A percentile compares a stretch with the other conserved stretches of the same genome.
Conservation (phyloP, 2,888 invertebrate genomes). For the Ashinkailepas kermadecensis region DNA sequence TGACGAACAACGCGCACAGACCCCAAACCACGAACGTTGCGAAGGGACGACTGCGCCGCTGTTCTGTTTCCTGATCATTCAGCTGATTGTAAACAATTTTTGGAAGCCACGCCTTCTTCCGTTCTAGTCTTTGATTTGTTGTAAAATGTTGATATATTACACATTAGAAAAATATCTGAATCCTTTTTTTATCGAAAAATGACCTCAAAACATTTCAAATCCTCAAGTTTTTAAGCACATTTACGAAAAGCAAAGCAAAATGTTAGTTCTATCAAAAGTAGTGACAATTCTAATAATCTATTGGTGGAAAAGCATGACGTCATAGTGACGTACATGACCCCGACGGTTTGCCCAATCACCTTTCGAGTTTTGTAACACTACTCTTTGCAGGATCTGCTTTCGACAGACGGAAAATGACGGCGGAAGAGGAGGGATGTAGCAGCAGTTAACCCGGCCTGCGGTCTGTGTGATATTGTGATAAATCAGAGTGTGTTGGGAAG, state of each 20-base stretch:
- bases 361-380: neutral
- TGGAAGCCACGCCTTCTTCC: neutral
- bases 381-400: neutral
- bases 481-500: neutral
- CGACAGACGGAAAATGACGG: constrained; percentile 17
- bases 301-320: constrained; percentile 6
- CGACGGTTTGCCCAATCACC: neutral
- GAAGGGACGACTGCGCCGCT: neutral
- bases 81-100: constrained; percentile 18
- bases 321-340: neutral
- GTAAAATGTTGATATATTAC: neutral
- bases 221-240: neutral
- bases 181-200: no score
- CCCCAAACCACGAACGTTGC: neutral
- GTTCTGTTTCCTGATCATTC: neutral
- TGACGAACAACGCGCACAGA: no score
- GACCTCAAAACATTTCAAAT: no score
- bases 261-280: neutral
- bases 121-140: neutral
- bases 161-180: neutral
- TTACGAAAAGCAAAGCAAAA: neutral
- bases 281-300: neutral
- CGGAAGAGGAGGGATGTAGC: neutral
- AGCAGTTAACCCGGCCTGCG: neutral
- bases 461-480: constrained; percentile 10